phyloP scores from a whole-genome alignment of 2,797 vertebrate genomes.

The Cryptoblepharus egeriae region DNA sequence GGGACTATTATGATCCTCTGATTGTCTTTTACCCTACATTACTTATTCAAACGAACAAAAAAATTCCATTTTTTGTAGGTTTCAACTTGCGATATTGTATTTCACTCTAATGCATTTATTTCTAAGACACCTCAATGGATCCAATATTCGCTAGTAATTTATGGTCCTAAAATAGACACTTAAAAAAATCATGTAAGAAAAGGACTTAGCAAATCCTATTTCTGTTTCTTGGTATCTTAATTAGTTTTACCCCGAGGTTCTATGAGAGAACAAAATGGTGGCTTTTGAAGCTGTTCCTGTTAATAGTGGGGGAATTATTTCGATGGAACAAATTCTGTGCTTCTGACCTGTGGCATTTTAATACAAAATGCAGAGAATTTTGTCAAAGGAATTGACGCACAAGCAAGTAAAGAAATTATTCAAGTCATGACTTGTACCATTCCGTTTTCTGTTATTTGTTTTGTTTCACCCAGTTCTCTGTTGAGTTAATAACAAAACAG shows the following conservation, averaged over 20 bases:
- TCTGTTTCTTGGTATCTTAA: background rate
- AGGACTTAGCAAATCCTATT: background rate
- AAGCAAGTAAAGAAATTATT: conserved; percentile 6
- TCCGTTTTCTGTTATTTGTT: background rate
- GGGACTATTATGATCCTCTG: background rate
- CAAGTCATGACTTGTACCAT: conserved; percentile 18
- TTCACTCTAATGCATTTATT: background rate
- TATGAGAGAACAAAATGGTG: background rate
- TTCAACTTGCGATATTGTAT: background rate
- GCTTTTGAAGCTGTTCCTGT: conserved; percentile 30
- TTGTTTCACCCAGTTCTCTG: conserved; percentile 16
- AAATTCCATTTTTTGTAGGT: background rate
- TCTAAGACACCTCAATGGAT: background rate
- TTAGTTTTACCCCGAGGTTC: background rate
- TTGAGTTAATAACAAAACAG: background rate
- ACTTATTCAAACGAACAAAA: background rate
- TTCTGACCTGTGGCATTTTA: conserved; percentile 23
- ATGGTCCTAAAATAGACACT: background rate
- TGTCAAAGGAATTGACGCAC: background rate
- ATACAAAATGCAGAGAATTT: background rate
- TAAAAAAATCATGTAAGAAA: background rate
- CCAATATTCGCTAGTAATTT: background rate
- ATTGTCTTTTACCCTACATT: background rate
- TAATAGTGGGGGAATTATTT: background rate
- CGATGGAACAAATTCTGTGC: background rate